Evolutionary conservation across 2,888 invertebrate species (phyloP).

Genomic region (Kuschelorhynchus macadamiae): DNA sequence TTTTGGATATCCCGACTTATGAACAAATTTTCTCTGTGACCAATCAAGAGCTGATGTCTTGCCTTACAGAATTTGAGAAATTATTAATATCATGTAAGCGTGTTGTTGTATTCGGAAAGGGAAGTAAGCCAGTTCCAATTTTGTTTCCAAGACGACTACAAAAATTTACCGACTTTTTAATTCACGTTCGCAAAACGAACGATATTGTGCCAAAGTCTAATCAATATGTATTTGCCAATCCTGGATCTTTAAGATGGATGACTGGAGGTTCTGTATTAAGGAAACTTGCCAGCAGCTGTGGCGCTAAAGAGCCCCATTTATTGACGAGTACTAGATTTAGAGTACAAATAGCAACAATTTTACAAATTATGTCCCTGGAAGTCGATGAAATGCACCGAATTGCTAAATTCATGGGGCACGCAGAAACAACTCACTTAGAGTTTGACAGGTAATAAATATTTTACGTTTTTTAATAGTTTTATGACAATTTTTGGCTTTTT

Average conservation of each 20-base stretch:
- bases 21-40: not conserved
- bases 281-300: conserved; percentile 47
- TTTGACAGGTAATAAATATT: conserved; percentile 33
- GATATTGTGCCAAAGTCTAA: conserved; percentile 50
- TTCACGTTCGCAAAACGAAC: conserved; percentile 43
- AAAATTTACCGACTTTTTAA: conserved; percentile 23
- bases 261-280: conserved; percentile 45
- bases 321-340: conserved; percentile 47
- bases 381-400: conserved; percentile 50
- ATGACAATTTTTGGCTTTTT: too few relatives aligned
- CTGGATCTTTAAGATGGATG: conserved; percentile 50
- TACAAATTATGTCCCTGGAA: conserved; percentile 48
- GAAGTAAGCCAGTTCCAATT: conserved; percentile 28
- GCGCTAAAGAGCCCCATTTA: conserved; percentile 48
- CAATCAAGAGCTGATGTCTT: conserved; percentile 36
- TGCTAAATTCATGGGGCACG: conserved; percentile 50
- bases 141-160: conserved; percentile 9
- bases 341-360: conserved; percentile 48
- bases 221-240: conserved; percentile 52
- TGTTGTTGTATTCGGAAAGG: conserved; percentile 50
- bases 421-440: conserved; percentile 17
- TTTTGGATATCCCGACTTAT: not conserved
- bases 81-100: too few relatives aligned
- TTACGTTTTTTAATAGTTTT: too few relatives aligned
- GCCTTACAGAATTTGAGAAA: conserved; percentile 33